A percentile compares a stretch with the other conserved stretches of the same genome.
Evolutionary conservation across 35 echinoderm and acorn worm genomes (phyloP).

Genomic region (Heliocidaris tuberculata): DNA sequence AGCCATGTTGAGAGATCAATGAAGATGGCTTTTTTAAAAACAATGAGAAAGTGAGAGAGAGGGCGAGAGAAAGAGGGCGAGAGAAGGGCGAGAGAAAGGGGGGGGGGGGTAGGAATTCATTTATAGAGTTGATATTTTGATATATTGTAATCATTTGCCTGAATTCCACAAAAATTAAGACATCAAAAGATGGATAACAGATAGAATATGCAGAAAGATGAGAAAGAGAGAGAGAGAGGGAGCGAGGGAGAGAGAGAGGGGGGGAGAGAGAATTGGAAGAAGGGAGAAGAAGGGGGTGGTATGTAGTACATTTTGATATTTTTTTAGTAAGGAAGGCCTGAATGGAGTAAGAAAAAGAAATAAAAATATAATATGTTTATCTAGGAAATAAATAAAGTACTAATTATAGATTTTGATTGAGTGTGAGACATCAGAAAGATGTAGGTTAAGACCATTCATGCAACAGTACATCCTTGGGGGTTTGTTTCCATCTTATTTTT

Average conservation of each 20-base stretch:
- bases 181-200: neutral
- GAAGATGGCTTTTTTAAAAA: neutral
- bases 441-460: neutral
- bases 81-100: neutral
- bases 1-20: slow-evolving; percentile 36
- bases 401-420: neutral
- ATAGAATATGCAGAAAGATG: neutral
- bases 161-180: neutral
- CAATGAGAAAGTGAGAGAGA: neutral
- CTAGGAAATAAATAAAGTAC: neutral
- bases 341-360: neutral
- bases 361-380: neutral
- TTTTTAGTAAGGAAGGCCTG: too few species aligned
- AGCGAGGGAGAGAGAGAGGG: neutral
- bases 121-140: too few species aligned
- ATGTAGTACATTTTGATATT: too few species aligned
- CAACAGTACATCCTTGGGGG: neutral
- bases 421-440: neutral
- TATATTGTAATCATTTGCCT: neutral
- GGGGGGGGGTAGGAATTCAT: neutral
- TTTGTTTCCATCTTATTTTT: neutral
- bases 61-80: neutral
- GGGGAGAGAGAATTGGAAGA: neutral
- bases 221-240: neutral
- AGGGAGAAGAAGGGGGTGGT: too few species aligned